Evolutionary conservation across 2,113 vertebrate genomes (phyloP).

Genomic region (Gadus chalcogrammus): DNA sequence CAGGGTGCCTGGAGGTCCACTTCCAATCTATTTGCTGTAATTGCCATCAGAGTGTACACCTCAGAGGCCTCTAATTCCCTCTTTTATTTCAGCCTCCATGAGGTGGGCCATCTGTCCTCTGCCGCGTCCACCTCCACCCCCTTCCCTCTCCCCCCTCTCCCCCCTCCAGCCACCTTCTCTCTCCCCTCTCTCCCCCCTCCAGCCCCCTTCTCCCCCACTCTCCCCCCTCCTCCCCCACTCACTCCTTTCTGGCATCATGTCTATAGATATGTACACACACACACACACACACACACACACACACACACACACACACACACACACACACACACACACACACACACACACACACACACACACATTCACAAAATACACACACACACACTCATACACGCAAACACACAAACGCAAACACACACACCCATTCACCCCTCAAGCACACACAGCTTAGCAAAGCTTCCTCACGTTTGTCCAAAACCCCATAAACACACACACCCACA

Average conservation of each 20-base stretch:
- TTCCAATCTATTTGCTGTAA: conserved; percentile 99
- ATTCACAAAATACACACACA: background rate
- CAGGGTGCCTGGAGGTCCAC: conserved; percentile 80
- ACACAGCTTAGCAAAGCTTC: background rate
- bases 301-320: background rate
- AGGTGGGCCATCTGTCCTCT: conserved; percentile 95
- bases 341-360: background rate
- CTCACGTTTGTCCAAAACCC: background rate
- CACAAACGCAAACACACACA: background rate
- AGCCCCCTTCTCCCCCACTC: conserved; percentile 33
- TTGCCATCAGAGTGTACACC: conserved; percentile 94
- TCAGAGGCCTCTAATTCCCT: conserved; percentile 96
- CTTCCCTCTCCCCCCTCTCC: conserved; percentile 30
- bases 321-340: background rate
- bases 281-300: background rate
- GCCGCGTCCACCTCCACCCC: conserved; percentile 59
- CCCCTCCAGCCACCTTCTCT: too few species aligned
- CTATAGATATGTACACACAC: conserved; percentile 28
- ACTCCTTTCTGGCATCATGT: conserved; percentile 50
- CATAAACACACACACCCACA: too few species aligned
- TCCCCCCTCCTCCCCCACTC: conserved; percentile 3
- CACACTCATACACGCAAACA: background rate
- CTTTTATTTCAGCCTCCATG: conserved; percentile 96
- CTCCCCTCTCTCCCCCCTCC: conserved; percentile 7
- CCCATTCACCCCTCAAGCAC: too few species aligned